Evolutionary conservation across 2,113 vertebrate genomes (phyloP).

Genomic region (Callaeas wilsoni): DNA sequence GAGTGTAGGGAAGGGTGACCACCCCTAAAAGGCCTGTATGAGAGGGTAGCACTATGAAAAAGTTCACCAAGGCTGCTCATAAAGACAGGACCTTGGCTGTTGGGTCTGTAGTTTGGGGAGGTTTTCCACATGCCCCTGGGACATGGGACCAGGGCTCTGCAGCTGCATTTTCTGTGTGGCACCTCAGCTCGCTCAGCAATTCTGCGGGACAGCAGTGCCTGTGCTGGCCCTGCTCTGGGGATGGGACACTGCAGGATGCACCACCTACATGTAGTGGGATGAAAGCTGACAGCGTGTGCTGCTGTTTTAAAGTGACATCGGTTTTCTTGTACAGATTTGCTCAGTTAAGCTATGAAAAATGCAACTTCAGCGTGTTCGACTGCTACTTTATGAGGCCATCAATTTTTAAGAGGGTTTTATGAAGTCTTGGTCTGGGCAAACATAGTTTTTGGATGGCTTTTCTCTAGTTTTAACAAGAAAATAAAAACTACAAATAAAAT

Average conservation of each 20-base stretch:
- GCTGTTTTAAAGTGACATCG: neutral
- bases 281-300: fast-evolving
- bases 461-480: neutral
- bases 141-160: neutral
- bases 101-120: neutral
- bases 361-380: neutral
- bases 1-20: neutral
- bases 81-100: neutral
- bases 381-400: neutral
- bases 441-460: neutral
- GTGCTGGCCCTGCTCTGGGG: fast-evolving
- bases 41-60: neutral
- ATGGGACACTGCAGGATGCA: neutral
- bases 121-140: neutral
- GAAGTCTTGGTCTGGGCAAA: neutral
- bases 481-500: neutral
- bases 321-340: neutral
- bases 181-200: neutral
- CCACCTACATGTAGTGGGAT: fast-evolving
- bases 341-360: neutral
- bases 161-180: neutral
- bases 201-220: neutral
- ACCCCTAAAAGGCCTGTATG: neutral
- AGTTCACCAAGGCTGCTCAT: fast-evolving
- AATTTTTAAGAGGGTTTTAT: slow-evolving; percentile 3